These are phyloP conservation scores for Narcine bancroftii DNA, from an alignment of 2,113 vertebrate genomes.

Conservation along the genomic window DNA sequence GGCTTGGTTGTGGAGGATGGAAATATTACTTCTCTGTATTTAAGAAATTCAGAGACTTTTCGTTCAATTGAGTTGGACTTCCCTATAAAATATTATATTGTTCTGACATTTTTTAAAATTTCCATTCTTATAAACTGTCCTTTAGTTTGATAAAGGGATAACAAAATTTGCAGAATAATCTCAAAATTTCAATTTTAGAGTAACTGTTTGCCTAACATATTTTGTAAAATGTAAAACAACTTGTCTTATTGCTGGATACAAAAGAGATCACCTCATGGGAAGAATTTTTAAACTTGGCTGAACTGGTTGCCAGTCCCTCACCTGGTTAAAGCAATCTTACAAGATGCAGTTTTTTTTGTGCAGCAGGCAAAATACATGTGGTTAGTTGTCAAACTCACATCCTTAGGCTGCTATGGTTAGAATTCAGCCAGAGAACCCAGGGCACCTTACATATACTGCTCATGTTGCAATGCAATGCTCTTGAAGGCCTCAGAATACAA, in stretches of 20 bases:
- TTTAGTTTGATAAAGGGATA: neutral
- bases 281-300: neutral
- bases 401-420: constrained; percentile 25
- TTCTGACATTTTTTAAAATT: neutral
- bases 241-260: neutral
- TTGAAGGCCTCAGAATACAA: neutral
- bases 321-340: constrained; percentile 24
- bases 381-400: constrained; percentile 19
- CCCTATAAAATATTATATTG: neutral
- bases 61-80: neutral
- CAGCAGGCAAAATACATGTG: constrained; percentile 11
- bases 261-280: neutral
- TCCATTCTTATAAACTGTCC: neutral
- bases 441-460: neutral
- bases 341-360: neutral
- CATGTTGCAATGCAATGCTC: neutral
- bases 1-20: neutral
- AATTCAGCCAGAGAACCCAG: neutral
- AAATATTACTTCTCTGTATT: neutral
- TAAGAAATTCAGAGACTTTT: neutral
- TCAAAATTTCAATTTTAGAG: neutral
- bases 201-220: neutral
- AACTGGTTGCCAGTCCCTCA: neutral
- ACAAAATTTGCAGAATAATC: neutral
- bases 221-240: constrained; percentile 2